These are phyloP conservation scores for Macropodus opercularis DNA, from an alignment of 2,797 vertebrate genomes.

Conservation along the genomic window DNA sequence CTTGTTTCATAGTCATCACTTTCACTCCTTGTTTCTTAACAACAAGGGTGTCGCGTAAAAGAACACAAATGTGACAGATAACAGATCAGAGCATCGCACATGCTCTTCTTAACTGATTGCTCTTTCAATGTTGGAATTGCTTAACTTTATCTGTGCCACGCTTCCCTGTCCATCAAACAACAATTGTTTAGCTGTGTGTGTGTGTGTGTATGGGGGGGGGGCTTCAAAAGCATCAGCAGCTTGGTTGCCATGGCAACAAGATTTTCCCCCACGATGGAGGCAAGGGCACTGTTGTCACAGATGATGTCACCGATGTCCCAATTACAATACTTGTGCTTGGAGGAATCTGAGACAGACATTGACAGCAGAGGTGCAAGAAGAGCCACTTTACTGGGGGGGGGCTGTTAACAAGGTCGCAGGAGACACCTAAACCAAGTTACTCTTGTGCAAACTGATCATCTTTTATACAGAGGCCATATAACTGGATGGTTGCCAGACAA, in stretches of 20 bases:
- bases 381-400: too few relatives aligned
- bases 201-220: too few relatives aligned
- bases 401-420: not conserved
- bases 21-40: too few relatives aligned
- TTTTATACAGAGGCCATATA: too few relatives aligned
- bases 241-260: constrained; percentile 69
- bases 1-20: too few relatives aligned
- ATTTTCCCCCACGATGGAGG: constrained; percentile 37
- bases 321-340: constrained; percentile 11
- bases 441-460: too few relatives aligned
- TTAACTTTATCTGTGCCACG: constrained; percentile 20
- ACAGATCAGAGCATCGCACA: too few relatives aligned
- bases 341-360: constrained; percentile 13
- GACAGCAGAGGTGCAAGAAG: not conserved
- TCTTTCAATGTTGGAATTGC: not conserved
- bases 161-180: constrained; percentile 2
- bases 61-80: too few relatives aligned
- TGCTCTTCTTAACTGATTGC: not conserved
- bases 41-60: too few relatives aligned
- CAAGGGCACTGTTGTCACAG: constrained; percentile 28
- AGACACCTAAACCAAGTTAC: not conserved
- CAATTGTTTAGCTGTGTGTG: not conserved
- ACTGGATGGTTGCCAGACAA: too few relatives aligned
- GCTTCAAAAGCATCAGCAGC: constrained; percentile 23
- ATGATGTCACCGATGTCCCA: constrained; percentile 59